Percentiles rank a stretch among this genome's conserved stretches.
Conservation (phyloP, 1,140 invertebrate genomes). For the Heliconius nattereri region DNA sequence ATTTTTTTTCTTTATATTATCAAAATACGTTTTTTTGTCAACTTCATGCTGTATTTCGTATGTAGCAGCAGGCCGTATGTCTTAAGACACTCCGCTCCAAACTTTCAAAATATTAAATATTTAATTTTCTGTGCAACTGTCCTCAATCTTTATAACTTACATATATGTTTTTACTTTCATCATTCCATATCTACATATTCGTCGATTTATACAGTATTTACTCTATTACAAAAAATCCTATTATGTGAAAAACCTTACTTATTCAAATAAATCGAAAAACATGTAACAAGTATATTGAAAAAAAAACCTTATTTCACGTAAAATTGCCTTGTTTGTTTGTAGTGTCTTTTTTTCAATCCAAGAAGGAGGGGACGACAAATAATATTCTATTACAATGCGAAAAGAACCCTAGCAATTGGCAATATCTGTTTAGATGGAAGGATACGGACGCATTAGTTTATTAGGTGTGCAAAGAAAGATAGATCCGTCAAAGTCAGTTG, state of each 20-base stretch:
- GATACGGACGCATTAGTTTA: slow-evolving; percentile 69
- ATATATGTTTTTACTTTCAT: not conserved
- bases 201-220: not conserved
- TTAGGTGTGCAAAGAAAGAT: slow-evolving; percentile 69
- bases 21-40: no score
- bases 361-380: slow-evolving; percentile 10
- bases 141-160: no score
- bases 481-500: slow-evolving; percentile 65
- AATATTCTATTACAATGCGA: slow-evolving; percentile 34
- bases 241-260: not conserved
- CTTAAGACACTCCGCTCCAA: no score
- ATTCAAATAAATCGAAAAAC: not conserved
- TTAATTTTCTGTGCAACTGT: no score
- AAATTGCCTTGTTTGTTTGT: not conserved
- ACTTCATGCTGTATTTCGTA: no score
- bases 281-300: not conserved
- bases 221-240: not conserved
- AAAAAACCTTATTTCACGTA: not conserved
- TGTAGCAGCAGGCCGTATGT: no score
- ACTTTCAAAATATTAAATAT: no score
- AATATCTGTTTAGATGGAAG: slow-evolving; percentile 41
- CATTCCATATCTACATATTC: not conserved
- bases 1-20: no score
- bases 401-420: slow-evolving; percentile 35
- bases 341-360: not conserved